Percentiles rank a stretch among this genome's conserved stretches.
Conservation (phyloP, 2,797 vertebrate genomes). For the Tenualosa thibaudeaui region DNA sequence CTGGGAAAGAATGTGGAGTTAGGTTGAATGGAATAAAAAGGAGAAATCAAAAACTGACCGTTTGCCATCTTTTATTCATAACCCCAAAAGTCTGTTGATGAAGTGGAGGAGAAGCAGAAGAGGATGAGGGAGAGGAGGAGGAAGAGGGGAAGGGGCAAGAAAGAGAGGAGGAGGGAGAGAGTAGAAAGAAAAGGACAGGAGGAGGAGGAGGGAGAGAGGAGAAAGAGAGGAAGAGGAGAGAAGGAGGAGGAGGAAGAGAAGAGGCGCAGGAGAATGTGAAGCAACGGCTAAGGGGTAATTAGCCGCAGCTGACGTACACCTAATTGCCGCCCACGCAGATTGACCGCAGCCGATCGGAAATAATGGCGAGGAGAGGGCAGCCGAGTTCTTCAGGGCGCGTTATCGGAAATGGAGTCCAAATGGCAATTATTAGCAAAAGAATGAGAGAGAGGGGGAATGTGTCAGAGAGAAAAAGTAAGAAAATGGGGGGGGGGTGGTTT, state of each 20-base stretch:
- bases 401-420: background rate
- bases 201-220: background rate
- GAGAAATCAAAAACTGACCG: background rate
- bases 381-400: background rate
- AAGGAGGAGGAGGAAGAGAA: background rate
- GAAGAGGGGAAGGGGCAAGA: background rate
- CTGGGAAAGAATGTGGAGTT: background rate
- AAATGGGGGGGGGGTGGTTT: background rate
- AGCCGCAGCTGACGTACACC: background rate
- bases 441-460: background rate
- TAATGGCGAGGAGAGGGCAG: background rate
- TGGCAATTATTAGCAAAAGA: background rate
- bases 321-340: conserved; percentile 2
- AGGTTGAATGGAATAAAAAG: background rate
- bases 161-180: background rate
- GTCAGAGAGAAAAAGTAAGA: background rate
- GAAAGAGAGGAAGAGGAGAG: background rate
- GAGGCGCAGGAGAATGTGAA: background rate
- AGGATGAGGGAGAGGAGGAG: background rate
- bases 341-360: background rate
- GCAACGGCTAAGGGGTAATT: background rate
- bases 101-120: background rate
- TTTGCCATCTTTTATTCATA: background rate
- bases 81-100: background rate
- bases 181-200: background rate